Base-by-base conservation (phyloP, 1,140 invertebrate species). In the Apis dorsata region DNA sequence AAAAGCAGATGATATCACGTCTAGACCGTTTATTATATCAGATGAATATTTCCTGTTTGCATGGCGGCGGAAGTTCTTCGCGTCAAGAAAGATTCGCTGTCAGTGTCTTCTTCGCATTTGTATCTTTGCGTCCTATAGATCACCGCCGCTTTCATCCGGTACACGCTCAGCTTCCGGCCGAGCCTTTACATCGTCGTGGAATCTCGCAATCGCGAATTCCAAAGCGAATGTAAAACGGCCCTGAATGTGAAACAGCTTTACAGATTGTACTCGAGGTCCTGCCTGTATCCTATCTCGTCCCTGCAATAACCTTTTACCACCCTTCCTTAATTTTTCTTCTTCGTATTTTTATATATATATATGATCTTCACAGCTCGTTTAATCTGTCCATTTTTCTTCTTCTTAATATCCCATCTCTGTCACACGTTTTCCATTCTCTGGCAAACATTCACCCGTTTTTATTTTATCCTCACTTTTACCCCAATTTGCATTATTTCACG, bases 151-250 rank as follows among this genome's bases (percentile, higher is more conserved):
- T 28, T 57, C 79, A 28, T 81, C 79, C 71, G 51, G 62, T 15
- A 60, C 15, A 62, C 60, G 57, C 49, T 62, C 28, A 34, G 76
- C 65, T 80, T 70, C 83, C 57, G 77, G n/a, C 19, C 2, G 34
- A 53, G 68, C 65, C 57, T 79, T 79, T 63, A 68, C 57, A 7
- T 15, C 57, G 49, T 49, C 74, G 21, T 70, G 84, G 91, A 93
- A 93, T 93, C 89, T 92, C 83, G 91, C 86, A 92, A 92, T 93
- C 90, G 88, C 87, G 88, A 92, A 93, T 93, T 93, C 89, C 89
- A 83, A 84, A 80, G 83, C 78, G 86, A 90, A 91, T 92, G 91
- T 90, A 92, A 63, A 93, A 92, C 90, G 88, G 63, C 79, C 84
- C n/a, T 8, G 76, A 34, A 34, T 34, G 73, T 80, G 83, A 78